Conservation (phyloP, 2,113 vertebrate species). For the Coptodon rendalli region DNA sequence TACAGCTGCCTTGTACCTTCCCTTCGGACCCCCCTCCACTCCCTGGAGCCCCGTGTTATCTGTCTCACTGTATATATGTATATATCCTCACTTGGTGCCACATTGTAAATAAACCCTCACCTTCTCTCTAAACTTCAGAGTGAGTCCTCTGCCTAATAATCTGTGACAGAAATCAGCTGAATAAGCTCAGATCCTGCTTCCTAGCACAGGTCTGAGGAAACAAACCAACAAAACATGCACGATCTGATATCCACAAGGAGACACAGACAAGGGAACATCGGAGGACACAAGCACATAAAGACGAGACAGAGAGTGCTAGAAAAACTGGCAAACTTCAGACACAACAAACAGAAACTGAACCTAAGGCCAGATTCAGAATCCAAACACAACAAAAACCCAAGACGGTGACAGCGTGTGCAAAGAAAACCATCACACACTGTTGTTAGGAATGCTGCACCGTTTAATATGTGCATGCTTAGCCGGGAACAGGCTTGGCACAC, state of each 20-base stretch:
- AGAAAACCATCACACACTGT: background rate
- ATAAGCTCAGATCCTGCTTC: background rate
- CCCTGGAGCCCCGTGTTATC: no score
- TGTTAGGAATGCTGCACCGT: background rate
- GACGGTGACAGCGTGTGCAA: background rate
- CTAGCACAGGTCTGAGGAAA: background rate
- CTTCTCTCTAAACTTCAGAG: no score
- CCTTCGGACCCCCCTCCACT: no score
- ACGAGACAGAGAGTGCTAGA: background rate
- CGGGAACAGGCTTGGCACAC: background rate
- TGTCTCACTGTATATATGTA: no score
- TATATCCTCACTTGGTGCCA: no score
- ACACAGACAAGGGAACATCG: background rate
- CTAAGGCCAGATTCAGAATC: background rate
- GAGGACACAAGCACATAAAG: background rate
- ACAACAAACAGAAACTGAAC: background rate
- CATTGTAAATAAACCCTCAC: no score
- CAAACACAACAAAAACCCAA: background rate
- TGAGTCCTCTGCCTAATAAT: no score
- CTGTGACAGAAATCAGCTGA: background rate
- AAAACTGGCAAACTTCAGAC: background rate
- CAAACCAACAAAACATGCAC: background rate
- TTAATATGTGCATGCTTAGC: background rate
- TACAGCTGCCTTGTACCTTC: no score
- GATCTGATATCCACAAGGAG: background rate